phyloP scores from a whole-genome alignment of 2,888 invertebrate species.

The Drosophila paramelanica region DNA sequence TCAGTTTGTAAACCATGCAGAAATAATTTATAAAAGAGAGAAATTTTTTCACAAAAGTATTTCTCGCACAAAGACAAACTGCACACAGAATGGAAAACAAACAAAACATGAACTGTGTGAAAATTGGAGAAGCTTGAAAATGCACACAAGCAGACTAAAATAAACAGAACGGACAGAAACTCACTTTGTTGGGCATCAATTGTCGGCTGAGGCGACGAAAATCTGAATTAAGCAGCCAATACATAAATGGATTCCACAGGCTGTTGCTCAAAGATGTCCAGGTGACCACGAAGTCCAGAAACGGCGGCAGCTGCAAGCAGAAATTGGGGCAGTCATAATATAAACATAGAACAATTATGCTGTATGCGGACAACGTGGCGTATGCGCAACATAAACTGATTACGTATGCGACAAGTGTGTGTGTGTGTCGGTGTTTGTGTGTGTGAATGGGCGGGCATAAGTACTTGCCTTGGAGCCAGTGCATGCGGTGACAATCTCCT shows the following conservation, averaged over 20 bases:
- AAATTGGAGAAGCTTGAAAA: background rate
- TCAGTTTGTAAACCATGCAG: background rate
- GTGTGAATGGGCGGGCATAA: background rate
- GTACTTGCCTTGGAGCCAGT: conserved; percentile 91
- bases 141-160: background rate
- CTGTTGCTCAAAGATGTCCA: conserved; percentile 95
- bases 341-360: conserved; percentile 29
- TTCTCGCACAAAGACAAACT: too few relatives aligned
- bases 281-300: conserved; percentile 93
- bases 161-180: conserved; percentile 50
- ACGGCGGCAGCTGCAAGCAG: conserved; percentile 89
- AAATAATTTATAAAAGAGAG: background rate
- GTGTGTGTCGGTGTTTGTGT: conserved; percentile 2
- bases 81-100: too few relatives aligned
- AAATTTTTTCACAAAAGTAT: too few relatives aligned
- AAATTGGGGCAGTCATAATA: conserved; percentile 2
- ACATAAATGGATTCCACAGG: conserved; percentile 95
- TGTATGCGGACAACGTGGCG: conserved; percentile 30
- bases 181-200: conserved; percentile 90
- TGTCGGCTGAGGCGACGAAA: conserved; percentile 93
- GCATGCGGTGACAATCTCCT: conserved; percentile 95
- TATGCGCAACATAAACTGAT: conserved; percentile 45
- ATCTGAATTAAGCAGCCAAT: conserved; percentile 94
- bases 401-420: conserved; percentile 53
- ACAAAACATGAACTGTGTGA: background rate